Base-by-base conservation (phyloP, 2,888 invertebrate genomes). In the Balanococcus diminutus region DNA sequence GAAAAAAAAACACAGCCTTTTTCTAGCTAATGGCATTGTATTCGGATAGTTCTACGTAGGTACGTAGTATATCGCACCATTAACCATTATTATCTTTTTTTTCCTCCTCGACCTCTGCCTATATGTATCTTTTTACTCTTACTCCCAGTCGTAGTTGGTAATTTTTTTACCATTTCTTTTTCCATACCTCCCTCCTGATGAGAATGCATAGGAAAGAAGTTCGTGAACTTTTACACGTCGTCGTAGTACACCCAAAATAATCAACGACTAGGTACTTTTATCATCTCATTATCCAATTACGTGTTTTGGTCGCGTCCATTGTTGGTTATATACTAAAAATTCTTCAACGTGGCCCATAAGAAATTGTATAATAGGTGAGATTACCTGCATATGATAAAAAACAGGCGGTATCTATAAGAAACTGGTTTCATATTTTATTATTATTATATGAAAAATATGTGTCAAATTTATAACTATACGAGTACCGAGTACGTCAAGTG, bases 281-380 rank as follows among this genome's bases (percentile, higher is more conserved):
- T 36, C 36, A 79, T 79, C 75, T 79, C 32, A 79, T 32, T 36
- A 79, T 36, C 32, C 75, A 36, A 79, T 79, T 79, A 79, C 75
- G 75, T 79, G 75, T 79, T 79, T 25, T 32, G 36, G 72, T 72
- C 28, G 28, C 72, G 28, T 72, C 36, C 36, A 36, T 79, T 79
- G 75, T 79, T 79, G 28, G 36, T 36, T 79, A 79, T 32, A n/a
- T n/a, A n/a, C n/a, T n/a, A 36, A 79, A 79, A 79, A 79, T 79
- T 79, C 75, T 16, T 79, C 36, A 6, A 16, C 32, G 31, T 79
- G 75, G 67, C 22, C 72, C 31, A 51, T 14, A 72, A 32, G n/a
- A 79, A 32, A 79, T 79, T 79, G 75, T 79, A 79, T 79, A 79
- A 79, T 67, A 67, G 67, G 28, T 25, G 67, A 67, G 67, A 67